phyloP scores from a whole-genome alignment of 2,797 vertebrate genomes.

The Siniperca undulata region DNA sequence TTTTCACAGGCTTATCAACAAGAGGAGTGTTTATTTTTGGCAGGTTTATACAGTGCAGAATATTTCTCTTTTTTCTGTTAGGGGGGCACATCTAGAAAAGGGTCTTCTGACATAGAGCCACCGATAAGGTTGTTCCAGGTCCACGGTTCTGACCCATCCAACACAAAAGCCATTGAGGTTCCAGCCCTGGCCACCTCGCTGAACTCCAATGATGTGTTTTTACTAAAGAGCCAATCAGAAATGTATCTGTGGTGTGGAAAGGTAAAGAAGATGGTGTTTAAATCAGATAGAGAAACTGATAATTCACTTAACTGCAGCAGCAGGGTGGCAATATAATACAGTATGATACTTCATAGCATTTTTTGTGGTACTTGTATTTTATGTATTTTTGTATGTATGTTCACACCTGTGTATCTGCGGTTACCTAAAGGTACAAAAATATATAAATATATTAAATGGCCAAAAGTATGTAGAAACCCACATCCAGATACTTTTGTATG shows the following conservation, averaged over 20 bases:
- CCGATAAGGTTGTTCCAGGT: constrained; percentile 91
- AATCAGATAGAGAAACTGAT: background rate
- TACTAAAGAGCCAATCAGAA: constrained; percentile 85
- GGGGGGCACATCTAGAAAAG: constrained; percentile 92
- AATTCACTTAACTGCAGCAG: background rate
- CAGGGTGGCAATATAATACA: background rate
- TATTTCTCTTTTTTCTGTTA: constrained; percentile 56
- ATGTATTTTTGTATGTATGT: background rate
- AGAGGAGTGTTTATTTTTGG: background rate
- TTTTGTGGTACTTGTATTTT: background rate
- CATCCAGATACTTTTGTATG: background rate
- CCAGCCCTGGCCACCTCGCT: constrained; percentile 87
- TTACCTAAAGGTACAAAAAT: background rate
- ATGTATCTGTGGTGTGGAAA: constrained; percentile 93
- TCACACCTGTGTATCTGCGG: background rate
- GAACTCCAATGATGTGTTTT: constrained; percentile 93
- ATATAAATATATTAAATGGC: too few relatives aligned
- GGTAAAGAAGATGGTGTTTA: constrained; percentile 75
- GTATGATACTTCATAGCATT: background rate
- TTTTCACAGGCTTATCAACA: background rate
- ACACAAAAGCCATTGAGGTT: constrained; percentile 91
- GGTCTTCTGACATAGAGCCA: constrained; percentile 83
- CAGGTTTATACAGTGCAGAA: background rate
- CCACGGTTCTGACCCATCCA: constrained; percentile 83
- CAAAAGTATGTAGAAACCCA: background rate